Conservation (phyloP, 2,888 invertebrate species). For the Rhorus exstirpatorius region DNA sequence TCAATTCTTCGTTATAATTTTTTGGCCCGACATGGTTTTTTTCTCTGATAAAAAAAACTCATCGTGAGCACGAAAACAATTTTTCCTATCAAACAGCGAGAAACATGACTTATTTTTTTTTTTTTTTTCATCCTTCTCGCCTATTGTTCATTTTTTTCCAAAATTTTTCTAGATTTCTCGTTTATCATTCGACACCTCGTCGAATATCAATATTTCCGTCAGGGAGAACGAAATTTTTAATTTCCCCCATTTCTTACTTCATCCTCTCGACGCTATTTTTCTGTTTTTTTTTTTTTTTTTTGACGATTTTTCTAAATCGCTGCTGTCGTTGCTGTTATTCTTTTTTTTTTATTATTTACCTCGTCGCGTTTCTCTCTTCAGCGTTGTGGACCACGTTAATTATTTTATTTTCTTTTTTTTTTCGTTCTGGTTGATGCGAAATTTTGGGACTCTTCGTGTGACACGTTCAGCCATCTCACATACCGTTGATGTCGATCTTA, state of each 20-base stretch:
- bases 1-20: conserved; percentile 21
- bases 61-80: conserved; percentile 49
- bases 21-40: conserved; percentile 38
- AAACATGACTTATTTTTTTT: conserved; percentile 19
- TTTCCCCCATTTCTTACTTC: conserved; percentile 39
- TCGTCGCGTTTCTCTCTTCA: conserved; percentile 43
- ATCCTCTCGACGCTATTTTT: conserved; percentile 13
- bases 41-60: conserved; percentile 29
- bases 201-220: conserved; percentile 14
- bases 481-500: conserved; percentile 92
- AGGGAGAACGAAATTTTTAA: conserved; percentile 21
- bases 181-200: conserved; percentile 16
- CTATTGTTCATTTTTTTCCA: conserved; percentile 43
- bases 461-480: conserved; percentile 83
- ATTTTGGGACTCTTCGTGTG: conserved; percentile 49
- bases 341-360: conserved; percentile 52
- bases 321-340: conserved; percentile 1
- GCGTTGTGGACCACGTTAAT: conserved; percentile 10
- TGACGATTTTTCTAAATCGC: conserved; percentile 41
- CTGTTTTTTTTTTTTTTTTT: conserved; percentile 23
- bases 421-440: conserved; percentile 42
- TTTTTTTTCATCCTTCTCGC: conserved; percentile 26
- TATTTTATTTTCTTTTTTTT: conserved; percentile 52
- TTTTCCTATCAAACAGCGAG: conserved; percentile 58
- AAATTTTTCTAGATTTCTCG: conserved; percentile 58